These are phyloP conservation scores for Jacana jacana DNA, from an alignment of 2,113 vertebrate species.

Conservation along the genomic window DNA sequence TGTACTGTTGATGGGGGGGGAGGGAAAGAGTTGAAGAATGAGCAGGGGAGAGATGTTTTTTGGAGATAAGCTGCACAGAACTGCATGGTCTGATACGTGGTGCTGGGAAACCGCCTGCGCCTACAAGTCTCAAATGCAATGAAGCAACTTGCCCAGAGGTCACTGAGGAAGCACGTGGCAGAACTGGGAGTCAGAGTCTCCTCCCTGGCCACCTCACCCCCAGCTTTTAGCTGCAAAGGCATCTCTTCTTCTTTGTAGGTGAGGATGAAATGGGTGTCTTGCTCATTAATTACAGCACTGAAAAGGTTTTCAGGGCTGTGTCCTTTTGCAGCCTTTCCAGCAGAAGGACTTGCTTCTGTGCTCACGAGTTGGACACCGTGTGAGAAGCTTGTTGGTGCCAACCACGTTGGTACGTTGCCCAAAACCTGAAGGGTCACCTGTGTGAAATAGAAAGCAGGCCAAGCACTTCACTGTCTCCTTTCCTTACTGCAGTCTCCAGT, in stretches of 20 bases:
- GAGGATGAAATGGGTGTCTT: not conserved
- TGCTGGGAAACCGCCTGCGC: not conserved
- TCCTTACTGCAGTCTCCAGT: not conserved
- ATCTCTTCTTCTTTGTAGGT: not conserved
- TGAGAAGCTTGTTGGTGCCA: not conserved
- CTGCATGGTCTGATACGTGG: not conserved
- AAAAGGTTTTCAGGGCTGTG: not conserved
- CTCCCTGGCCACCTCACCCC: not conserved
- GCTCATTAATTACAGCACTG: not conserved
- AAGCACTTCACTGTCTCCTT: not conserved
- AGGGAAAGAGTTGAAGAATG: not conserved
- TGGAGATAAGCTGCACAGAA: not conserved
- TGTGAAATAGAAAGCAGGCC: not conserved
- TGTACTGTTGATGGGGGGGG: not conserved
- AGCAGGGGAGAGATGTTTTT: not conserved
- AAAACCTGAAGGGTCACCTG: not conserved
- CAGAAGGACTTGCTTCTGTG: not conserved
- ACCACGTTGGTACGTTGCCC: accelerated
- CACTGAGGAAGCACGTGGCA: not conserved
- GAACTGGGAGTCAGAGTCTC: not conserved
- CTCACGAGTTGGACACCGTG: not conserved
- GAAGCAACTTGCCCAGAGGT: not conserved
- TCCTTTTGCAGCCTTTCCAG: not conserved
- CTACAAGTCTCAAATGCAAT: not conserved
- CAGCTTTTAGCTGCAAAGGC: not conserved